Evolutionary conservation across 1,140 invertebrate genomes (phyloP).

Genomic region (Phymastichus coffea): DNA sequence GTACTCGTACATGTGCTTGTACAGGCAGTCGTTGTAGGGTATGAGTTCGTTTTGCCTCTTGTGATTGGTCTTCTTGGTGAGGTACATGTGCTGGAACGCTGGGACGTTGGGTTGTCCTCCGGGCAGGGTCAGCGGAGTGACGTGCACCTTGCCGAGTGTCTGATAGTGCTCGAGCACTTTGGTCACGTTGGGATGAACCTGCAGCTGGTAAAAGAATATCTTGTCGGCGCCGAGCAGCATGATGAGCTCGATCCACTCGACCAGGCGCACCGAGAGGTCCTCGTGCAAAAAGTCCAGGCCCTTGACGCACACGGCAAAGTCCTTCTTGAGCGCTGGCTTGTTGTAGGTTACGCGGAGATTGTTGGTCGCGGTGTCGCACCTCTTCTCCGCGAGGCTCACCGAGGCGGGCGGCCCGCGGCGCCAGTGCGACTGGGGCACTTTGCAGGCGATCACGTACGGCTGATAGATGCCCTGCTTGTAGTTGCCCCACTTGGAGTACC

Average conservation of each 20-base stretch:
- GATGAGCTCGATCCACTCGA: constrained; percentile 94
- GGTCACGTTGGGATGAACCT: constrained; percentile 87
- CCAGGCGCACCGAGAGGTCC: constrained; percentile 82
- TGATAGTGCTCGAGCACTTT: constrained; percentile 85
- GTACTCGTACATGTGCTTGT: constrained; percentile 89
- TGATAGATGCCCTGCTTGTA: constrained; percentile 90
- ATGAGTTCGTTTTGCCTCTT: constrained; percentile 94
- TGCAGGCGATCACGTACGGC: constrained; percentile 87
- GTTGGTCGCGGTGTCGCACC: constrained; percentile 82
- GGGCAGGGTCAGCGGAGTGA: constrained; percentile 85
- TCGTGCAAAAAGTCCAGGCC: constrained; percentile 89
- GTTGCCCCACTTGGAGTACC: constrained; percentile 93
- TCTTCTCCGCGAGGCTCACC: constrained; percentile 81
- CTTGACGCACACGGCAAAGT: constrained; percentile 94
- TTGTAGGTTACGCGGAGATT: constrained; percentile 86
- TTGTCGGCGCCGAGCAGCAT: constrained; percentile 86
- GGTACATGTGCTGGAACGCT: constrained; percentile 82
- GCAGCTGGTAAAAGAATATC: constrained; percentile 87
- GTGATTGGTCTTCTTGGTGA: constrained; percentile 86
- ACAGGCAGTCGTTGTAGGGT: constrained; percentile 95
- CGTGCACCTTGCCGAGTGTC: constrained; percentile 71
- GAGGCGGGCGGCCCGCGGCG: constrained; percentile 73
- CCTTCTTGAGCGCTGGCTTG: constrained; percentile 69
- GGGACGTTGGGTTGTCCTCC: constrained; percentile 90
- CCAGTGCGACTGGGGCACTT: constrained; percentile 74